Conservation (phyloP, 1,140 invertebrate species). For the Drosophila yakuba region DNA sequence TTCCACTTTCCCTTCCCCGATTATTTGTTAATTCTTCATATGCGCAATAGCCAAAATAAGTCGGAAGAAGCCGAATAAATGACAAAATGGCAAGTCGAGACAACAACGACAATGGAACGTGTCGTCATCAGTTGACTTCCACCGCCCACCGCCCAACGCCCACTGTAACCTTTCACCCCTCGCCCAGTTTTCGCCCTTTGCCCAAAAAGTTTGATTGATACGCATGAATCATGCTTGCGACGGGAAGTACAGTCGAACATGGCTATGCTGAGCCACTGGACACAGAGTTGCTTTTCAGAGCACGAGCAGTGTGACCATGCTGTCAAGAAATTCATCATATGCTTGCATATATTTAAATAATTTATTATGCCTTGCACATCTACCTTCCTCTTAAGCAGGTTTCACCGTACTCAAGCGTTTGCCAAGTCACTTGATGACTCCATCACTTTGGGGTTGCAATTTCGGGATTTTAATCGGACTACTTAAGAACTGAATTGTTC, state of each 20-base stretch:
- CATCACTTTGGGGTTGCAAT: slow-evolving; percentile 36
- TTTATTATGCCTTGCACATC: not conserved
- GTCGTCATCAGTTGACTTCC: slow-evolving; percentile 25
- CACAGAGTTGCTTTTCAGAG: not conserved
- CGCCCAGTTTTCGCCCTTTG: slow-evolving; percentile 13
- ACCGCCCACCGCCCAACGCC: not conserved
- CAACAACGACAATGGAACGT: slow-evolving; percentile 13
- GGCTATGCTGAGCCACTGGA: not conserved
- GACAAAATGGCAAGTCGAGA: slow-evolving; percentile 50
- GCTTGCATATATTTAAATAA: not conserved
- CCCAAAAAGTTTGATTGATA: slow-evolving; percentile 73
- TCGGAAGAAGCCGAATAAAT: slow-evolving; percentile 49
- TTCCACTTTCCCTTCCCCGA: not conserved
- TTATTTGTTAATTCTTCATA: slow-evolving; percentile 6
- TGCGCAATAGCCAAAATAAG: slow-evolving; percentile 38
- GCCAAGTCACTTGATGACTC: slow-evolving; percentile 22
- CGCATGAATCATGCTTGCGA: slow-evolving; percentile 63
- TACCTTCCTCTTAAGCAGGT: not conserved
- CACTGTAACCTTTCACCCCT: slow-evolving; percentile 20
- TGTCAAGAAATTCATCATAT: not conserved
- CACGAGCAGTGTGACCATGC: not conserved
- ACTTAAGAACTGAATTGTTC: slow-evolving; percentile 36
- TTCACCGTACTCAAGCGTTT: slow-evolving; percentile 1
- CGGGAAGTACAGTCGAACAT: slow-evolving; percentile 40
- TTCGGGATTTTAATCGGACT: slow-evolving; percentile 38